Percentiles rank a stretch among this genome's conserved stretches.
These are phyloP conservation scores for Erannis defoliaria DNA, from an alignment of 2,888 invertebrate genomes.

Conservation along the genomic window DNA sequence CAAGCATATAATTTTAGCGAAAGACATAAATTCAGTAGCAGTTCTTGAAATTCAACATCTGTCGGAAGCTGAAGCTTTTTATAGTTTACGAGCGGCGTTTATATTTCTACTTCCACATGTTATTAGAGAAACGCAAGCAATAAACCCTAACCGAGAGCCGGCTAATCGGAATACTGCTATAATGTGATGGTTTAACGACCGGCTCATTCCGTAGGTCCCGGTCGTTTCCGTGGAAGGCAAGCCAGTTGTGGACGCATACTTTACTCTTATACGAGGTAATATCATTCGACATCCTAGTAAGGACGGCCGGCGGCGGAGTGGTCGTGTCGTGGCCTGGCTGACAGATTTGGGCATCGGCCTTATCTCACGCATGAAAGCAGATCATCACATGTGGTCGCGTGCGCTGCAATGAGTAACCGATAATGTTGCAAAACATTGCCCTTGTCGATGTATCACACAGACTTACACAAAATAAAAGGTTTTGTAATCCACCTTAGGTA, in stretches of 20 bases:
- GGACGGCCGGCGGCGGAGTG: slow-evolving; percentile 44
- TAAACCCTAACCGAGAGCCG: slow-evolving; percentile 60
- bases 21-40: slow-evolving; percentile 49
- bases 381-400: slow-evolving; percentile 58
- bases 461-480: background rate
- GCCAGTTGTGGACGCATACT: slow-evolving; percentile 1
- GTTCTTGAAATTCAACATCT: slow-evolving; percentile 61
- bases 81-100: slow-evolving; percentile 60
- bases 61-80: slow-evolving; percentile 64
- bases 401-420: slow-evolving; percentile 58
- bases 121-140: slow-evolving; percentile 57
- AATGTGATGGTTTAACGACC: slow-evolving; percentile 58
- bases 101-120: slow-evolving; percentile 56
- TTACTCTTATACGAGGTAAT: background rate
- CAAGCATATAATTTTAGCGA: slow-evolving; percentile 53
- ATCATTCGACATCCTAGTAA: slow-evolving; percentile 35
- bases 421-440: slow-evolving; percentile 48
- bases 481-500: background rate
- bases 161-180: slow-evolving; percentile 61
- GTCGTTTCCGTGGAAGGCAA: slow-evolving; percentile 35
- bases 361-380: slow-evolving; percentile 52
- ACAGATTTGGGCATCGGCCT: slow-evolving; percentile 55
- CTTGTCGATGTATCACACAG: slow-evolving; percentile 45
- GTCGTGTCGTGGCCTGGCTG: slow-evolving; percentile 39
- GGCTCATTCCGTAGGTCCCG: slow-evolving; percentile 41